Evolutionary conservation across 2,888 invertebrate species (phyloP), one percentile per base, ranked within the genome.

Genomic region (Deilephila elpenor): DNA sequence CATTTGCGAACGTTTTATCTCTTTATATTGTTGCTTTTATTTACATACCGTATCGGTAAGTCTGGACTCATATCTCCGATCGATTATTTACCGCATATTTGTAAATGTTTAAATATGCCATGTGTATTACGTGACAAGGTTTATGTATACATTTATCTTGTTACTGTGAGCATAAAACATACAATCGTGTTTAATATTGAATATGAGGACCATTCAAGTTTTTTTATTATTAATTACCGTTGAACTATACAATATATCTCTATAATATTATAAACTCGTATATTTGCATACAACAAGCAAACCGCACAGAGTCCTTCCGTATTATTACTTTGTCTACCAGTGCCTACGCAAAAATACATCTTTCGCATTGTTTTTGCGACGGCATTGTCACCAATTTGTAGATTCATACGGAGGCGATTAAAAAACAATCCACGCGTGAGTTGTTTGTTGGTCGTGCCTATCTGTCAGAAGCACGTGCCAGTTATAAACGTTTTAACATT

Each of bases 351-450:
- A 73, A 64, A 67, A 56, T 73, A 59, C 32, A 59, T 64, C 64
- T 72, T 72, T 59, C 59, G 64, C 59, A 53, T 73, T 73, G 72
- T 59, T 73, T 67, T 72, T 64, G 67, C 34, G 37, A 59, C 19
- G 59, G 19, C 51, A 44, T 25, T 34, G 32, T 56, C 62, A n/a
- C 25, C 34, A 34, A 32, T 64, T 62, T 56, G 25, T 56, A 71
- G 25, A n/a, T 44, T 64, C 20, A 32, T 20, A 32, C 34, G 34
- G 59, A 44, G 19, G 25, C 29, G 37, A 73, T 73, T 73, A 59
- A 37, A 14, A 72, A 20, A 20, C 37, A 44, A 73, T 17, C 25
- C 72, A 67, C 72, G 64, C 19, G 8, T 25, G 11, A 25, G 59
- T 44, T 32, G n/a, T 72, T 72, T 72, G 37, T 61, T 61, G 19